Conservation (phyloP, 2,888 invertebrate genomes). For the Drosophila putrida region DNA sequence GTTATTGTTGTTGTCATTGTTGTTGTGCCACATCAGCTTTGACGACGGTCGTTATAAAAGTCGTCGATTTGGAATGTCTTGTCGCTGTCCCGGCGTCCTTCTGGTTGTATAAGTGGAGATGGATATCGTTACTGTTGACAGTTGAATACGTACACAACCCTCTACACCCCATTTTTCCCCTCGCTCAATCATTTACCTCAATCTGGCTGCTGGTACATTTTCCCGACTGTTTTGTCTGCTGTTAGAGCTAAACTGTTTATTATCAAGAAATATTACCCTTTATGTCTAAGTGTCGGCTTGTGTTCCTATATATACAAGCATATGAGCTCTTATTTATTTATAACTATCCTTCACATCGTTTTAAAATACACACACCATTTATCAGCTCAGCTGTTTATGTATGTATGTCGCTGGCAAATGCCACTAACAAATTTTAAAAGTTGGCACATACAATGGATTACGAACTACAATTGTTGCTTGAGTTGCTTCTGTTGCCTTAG, state of each 20-base stretch:
- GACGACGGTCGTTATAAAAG: constrained; percentile 76
- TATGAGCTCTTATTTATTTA: constrained; percentile 67
- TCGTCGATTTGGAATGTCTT: constrained; percentile 71
- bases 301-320: constrained; percentile 3
- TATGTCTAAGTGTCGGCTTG: constrained; percentile 37
- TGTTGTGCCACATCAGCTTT: constrained; percentile 66
- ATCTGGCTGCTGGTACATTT: constrained; percentile 41
- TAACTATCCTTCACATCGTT: constrained; percentile 55
- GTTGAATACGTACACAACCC: constrained; percentile 57
- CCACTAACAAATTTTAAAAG: constrained; percentile 58
- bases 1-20: constrained; percentile 26
- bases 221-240: constrained; percentile 66
- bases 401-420: constrained; percentile 40
- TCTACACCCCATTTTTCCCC: background rate
- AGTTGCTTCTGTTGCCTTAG: constrained; percentile 11
- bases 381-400: constrained; percentile 39
- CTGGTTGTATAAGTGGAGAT: constrained; percentile 51
- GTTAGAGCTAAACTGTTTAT: constrained; percentile 73
- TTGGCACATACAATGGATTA: constrained; percentile 54
- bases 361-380: constrained; percentile 27
- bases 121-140: constrained; percentile 72
- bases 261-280: constrained; percentile 68
- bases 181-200: background rate
- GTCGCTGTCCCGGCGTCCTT: constrained; percentile 22
- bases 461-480: constrained; percentile 46